These are phyloP conservation scores for Acleris emargana DNA, from an alignment of 2,888 invertebrate species.

Conservation along the genomic window DNA sequence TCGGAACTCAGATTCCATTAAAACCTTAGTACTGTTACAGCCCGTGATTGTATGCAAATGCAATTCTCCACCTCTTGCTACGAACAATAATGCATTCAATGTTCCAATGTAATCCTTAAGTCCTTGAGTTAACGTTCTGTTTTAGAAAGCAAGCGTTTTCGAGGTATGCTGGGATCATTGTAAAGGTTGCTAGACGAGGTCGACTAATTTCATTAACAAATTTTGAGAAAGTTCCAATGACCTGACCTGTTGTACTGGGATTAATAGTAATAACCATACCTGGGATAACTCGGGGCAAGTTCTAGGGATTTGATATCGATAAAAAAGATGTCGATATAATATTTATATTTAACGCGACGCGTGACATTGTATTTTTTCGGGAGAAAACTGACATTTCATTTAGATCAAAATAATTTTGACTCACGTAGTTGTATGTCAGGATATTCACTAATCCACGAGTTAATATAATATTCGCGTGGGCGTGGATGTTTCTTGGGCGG, in stretches of 20 bases:
- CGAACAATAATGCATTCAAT: neutral
- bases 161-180: neutral
- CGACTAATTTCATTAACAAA: constrained; percentile 41
- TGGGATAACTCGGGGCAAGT: too few relatives aligned
- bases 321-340: too few relatives aligned
- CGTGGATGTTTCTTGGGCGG: too few relatives aligned
- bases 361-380: too few relatives aligned
- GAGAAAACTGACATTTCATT: too few relatives aligned
- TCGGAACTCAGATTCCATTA: constrained; percentile 3
- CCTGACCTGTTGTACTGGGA: constrained; percentile 20
- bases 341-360: too few relatives aligned
- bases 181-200: constrained; percentile 21
- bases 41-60: constrained; percentile 31
- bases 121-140: neutral
- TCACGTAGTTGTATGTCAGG: too few relatives aligned
- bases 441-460: too few relatives aligned
- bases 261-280: neutral
- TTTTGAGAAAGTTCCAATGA: constrained; percentile 38
- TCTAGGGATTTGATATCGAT: too few relatives aligned
- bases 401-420: too few relatives aligned
- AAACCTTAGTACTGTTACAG: constrained; percentile 24
- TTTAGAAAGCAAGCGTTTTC: neutral
- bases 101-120: neutral
- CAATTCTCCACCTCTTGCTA: constrained; percentile 4
- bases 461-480: too few relatives aligned